These are phyloP conservation scores for Drosophila pachea DNA, from an alignment of 1,140 invertebrate genomes.

Conservation along the genomic window DNA sequence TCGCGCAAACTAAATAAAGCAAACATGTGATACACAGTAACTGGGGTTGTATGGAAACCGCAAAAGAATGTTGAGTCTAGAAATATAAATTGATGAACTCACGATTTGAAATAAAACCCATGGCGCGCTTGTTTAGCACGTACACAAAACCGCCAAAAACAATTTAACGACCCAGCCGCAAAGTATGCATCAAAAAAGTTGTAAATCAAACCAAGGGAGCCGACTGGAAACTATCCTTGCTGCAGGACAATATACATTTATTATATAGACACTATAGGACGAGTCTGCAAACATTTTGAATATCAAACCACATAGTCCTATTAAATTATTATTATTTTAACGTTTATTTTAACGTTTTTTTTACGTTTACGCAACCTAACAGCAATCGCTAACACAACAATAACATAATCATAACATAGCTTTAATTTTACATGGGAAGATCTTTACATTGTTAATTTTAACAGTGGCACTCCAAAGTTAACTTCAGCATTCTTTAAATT, in stretches of 20 bases:
- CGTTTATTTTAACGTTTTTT: no score
- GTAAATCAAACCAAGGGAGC: background rate
- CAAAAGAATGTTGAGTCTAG: constrained; percentile 7
- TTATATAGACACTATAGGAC: background rate
- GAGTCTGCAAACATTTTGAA: background rate
- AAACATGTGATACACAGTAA: background rate
- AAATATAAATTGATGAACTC: constrained; percentile 12
- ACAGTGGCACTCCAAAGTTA: no score
- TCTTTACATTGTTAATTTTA: no score
- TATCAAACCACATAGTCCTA: no score
- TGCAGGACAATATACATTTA: background rate
- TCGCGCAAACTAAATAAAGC: background rate
- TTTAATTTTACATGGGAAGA: no score
- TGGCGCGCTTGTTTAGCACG: constrained; percentile 62
- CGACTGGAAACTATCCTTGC: background rate
- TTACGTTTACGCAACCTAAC: no score
- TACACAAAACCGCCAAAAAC: constrained; percentile 55
- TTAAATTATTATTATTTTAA: no score
- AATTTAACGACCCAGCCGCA: constrained; percentile 54
- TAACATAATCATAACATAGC: no score
- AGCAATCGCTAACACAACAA: no score
- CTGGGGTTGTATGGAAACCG: background rate
- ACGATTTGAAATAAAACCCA: constrained; percentile 40
- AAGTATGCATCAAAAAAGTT: constrained; percentile 56
- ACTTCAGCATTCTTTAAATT: no score